These are phyloP conservation scores for Asarcornis scutulata DNA, from an alignment of 2,113 vertebrate species.

Conservation along the genomic window DNA sequence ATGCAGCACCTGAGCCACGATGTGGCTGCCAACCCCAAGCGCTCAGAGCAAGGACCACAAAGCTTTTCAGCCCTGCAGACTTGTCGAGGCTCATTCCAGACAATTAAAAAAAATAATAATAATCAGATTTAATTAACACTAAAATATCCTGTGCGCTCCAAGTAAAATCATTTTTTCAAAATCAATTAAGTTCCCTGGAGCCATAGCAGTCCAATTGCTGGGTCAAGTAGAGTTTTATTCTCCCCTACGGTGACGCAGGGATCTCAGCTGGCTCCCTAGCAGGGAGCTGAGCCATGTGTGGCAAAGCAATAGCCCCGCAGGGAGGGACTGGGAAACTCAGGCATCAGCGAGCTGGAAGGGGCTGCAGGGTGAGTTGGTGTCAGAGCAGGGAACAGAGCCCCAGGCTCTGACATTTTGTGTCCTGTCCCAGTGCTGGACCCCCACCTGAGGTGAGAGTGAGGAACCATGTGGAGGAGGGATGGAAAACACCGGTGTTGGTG, in stretches of 20 bases:
- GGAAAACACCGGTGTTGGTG: not conserved
- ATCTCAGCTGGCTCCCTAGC: not conserved
- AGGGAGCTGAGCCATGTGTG: not conserved
- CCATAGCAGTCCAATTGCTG: not conserved
- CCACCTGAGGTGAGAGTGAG: not conserved
- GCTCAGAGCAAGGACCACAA: not conserved
- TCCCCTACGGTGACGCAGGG: not conserved
- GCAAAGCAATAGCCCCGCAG: accelerated
- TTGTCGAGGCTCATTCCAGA: not conserved
- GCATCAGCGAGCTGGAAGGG: not conserved
- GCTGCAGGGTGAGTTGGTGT: not conserved
- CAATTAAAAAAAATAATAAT: not conserved
- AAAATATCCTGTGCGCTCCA: not conserved
- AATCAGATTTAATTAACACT: not conserved
- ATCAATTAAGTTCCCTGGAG: not conserved
- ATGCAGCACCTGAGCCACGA: not conserved
- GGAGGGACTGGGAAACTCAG: accelerated
- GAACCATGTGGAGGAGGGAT: accelerated
- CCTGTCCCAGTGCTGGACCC: not conserved
- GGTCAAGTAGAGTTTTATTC: not conserved
- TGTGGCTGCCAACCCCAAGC: accelerated
- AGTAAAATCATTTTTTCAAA: not conserved
- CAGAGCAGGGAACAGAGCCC: not conserved
- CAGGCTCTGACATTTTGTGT: too few relatives aligned
- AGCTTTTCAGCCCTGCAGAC: not conserved